Evolutionary conservation across 1,140 invertebrate genomes (phyloP), one percentile per base, ranked within the genome.

Genomic region (Heliconius congener): DNA sequence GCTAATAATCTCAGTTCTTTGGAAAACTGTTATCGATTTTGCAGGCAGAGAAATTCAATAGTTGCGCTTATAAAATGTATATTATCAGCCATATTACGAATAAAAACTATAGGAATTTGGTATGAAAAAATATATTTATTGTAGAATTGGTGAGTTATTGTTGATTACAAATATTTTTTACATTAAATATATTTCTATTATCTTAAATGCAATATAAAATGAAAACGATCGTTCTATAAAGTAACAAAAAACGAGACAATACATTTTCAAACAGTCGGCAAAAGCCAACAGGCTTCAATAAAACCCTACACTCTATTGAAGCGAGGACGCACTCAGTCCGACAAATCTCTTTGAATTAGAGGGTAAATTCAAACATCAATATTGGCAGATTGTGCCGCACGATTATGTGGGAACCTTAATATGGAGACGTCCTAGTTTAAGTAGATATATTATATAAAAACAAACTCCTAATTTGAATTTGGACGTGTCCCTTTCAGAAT

Each of bases 291-390:
- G 16, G 16, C 50, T 30, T 78, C 23, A 73, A 73, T 46, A 78
- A 78, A 78, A 42, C 66, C 71, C 71, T 34, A 73, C 71, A 78
- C 37, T 73, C 37, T 57, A 39, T 79, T 75, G 73, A 71, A 75
- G 73, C 73, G 78, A 66, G n/a, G 34, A 79, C 46, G 42, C 73
- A 71, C 78, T 74, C 60, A 71, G 66, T 71, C 57, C 73, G 50
- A 75, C 73, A 79, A 79, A 79, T 79, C 73, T 79, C 78, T 71
- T 75, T 75, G 73, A 74, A 79, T 75, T 74, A 75, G 73, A 74
- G 73, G 34, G 78, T 79, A 79, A 74, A 79, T 79, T 73, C 60
- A 79, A 71, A 30, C 73, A 66, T 74, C 73, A 74, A 74, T 79
- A 79, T 79, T 79, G 42, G 66, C 74, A 76, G 42, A 75, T 70